Base-by-base conservation (phyloP, 2,888 invertebrate species). In the Callyntrura sp. region DNA sequence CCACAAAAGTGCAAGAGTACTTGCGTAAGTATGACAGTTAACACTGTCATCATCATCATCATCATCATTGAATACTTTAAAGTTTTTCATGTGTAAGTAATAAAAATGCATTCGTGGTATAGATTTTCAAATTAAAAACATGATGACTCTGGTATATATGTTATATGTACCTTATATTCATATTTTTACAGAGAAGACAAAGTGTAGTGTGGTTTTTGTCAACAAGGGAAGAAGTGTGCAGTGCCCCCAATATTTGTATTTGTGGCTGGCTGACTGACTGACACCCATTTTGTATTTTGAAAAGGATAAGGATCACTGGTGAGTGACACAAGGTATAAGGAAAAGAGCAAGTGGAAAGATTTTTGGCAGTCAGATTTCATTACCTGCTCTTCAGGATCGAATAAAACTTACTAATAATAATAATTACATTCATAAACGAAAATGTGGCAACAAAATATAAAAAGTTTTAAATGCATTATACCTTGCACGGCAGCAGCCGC, bases 221-320 rank as follows among this genome's bases (percentile, higher is more conserved):
- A 51, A 68, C 48, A 43, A 48, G 87, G 87, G 87, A 87, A 87
- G 87, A 87, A 68, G 81, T 87, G 55, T 60, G 20, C 17, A 68
- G 48, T 87, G 87, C 20, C 87, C 87, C 87, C 65, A 87, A 87
- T 87, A 87, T 68, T 81, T 65, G 87, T 55, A n/a, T n/a, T n/a
- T n/a, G n/a, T n/a, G n/a, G n/a, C n/a, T n/a, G 81, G 85, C 78
- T 87, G 81, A 70, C 76, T 86, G 79, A 79, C 87, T 87, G 87
- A 87, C 87, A 87, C 81, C 87, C 81, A 87, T 87, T 87, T 87
- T 55, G 81, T 55, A 28, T 45, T 45, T 70, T 20, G 11, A 23
- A 78, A 35, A 86, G 14, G 76, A 85, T 51, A 68, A 81, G 55
- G 55, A 55, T 79, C 45, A 79, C 28, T 55, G 35, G n/a, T 70